phyloP scores from a whole-genome alignment of 2,797 vertebrate species.

The Xenops minutus region DNA sequence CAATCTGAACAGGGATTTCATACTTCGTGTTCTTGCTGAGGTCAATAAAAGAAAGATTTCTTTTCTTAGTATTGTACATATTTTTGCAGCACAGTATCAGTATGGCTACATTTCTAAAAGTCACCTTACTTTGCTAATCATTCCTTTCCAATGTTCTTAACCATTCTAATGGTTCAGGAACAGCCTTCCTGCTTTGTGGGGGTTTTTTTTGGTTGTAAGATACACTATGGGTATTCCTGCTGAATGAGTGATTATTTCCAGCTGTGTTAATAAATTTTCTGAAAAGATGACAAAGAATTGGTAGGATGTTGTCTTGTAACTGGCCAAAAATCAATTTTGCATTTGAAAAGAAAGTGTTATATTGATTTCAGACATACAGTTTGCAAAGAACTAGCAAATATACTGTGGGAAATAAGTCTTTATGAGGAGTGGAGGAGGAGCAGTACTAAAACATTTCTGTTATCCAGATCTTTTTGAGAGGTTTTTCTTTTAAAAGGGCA shows the following conservation, averaged over 20 bases:
- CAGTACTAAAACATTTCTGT: background rate
- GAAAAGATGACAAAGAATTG: background rate
- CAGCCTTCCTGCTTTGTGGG: background rate
- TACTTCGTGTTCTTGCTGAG: background rate
- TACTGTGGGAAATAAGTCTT: background rate
- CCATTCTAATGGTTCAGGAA: background rate
- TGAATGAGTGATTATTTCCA: conserved; percentile 18
- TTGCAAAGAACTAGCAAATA: background rate
- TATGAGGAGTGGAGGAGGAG: background rate
- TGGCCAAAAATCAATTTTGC: conserved; percentile 9
- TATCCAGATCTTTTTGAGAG: background rate
- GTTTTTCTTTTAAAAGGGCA: background rate
- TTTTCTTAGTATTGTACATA: background rate
- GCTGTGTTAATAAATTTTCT: conserved; percentile 8
- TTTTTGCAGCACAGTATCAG: background rate
- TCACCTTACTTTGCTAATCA: background rate
- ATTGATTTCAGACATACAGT: background rate
- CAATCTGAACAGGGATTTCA: background rate
- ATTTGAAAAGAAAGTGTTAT: background rate
- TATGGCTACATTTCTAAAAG: background rate
- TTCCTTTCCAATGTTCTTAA: background rate
- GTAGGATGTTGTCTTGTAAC: conserved; percentile 10
- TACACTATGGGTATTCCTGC: background rate
- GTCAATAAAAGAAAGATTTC: background rate
- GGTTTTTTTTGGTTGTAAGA: background rate